Evolutionary conservation across 2,888 invertebrate genomes (phyloP), one percentile per base, ranked within the genome.

Genomic region (Campopleginae sp.): DNA sequence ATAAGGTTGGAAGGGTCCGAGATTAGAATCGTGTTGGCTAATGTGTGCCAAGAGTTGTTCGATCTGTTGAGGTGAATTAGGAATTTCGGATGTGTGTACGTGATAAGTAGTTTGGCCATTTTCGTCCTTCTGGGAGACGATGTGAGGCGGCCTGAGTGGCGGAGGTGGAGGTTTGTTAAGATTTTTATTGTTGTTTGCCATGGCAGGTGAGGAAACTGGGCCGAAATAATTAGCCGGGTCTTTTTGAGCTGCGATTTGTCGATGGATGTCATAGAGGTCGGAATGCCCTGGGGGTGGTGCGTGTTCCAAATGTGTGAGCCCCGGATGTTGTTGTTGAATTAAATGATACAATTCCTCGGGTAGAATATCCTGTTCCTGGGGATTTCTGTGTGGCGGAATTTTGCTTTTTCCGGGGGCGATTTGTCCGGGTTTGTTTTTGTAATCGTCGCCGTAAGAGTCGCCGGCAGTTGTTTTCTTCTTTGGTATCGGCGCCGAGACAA

Each of bases 41-140:
- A 94, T 92, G 80, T 94, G 94, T 1, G 92, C 92, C 58, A 94
- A 87, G 38, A 94, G 87, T 83, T 94, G 92, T 76, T 94, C 92
- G 72, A 94, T 92, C 82, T 93, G 93, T 77, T 92, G 92, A 0
- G 91, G 92, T 38, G 93, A 90, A 72, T 85, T 91, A 0, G 92
- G 92, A 71, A 93, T 87, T 82, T 92, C 90, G n/a, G 92, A 87
- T 8, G 93, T 89, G 77, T 93, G 93, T 23, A 93, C 88, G 81
- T 92, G 93, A 89, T 93, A 93, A 0, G 92, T 93, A 0, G 92
- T 93, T 68, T 93, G 92, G 7, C 92, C 93, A 71, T 92, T 90
- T 71, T 92, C 93, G 85, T 92, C 89, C 87, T 92, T 92, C 74
- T 92, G 92, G 2, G 92, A 75, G 61, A 90, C 91, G 23, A 93